Conservation (phyloP, 1,140 invertebrate species). For the Drosophila gunungcola region DNA sequence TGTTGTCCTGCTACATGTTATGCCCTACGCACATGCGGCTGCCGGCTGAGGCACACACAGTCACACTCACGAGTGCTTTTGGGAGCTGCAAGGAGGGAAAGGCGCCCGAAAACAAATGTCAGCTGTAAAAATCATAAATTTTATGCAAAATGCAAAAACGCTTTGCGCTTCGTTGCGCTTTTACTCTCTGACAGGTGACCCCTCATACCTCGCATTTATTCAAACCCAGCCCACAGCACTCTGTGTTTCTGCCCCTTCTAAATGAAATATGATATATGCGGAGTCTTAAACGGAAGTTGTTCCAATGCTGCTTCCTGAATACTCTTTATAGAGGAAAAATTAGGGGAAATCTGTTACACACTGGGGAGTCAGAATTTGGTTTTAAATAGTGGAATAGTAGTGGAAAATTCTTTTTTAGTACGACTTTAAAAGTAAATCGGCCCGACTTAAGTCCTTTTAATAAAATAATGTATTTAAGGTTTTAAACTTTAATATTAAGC, state of each 20-base stretch:
- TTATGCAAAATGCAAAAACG: constrained; percentile 81
- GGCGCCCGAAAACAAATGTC: constrained; percentile 79
- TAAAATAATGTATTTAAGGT: too few species aligned
- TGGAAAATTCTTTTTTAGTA: too few species aligned
- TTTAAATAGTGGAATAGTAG: too few species aligned
- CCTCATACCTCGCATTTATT: constrained; percentile 19
- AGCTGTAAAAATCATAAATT: constrained; percentile 83
- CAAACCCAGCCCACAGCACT: constrained; percentile 6
- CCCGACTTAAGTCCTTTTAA: too few species aligned
- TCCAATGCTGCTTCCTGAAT: constrained; percentile 15
- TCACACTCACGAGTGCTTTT: constrained; percentile 30
- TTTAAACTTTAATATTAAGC: too few species aligned
- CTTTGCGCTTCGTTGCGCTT: constrained; percentile 75
- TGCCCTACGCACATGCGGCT: constrained; percentile 67
- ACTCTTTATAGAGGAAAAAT: constrained; percentile 4
- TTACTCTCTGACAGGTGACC: constrained; percentile 74
- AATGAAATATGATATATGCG: constrained; percentile 38
- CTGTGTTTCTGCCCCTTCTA: constrained; percentile 7
- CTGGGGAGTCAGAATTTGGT: too few species aligned
- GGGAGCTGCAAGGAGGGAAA: constrained; percentile 35
- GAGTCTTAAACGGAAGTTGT: background rate
- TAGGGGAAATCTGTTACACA: background rate
- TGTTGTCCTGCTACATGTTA: constrained; percentile 53
- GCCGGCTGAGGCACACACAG: constrained; percentile 38
- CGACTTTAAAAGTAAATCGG: too few species aligned